Evolutionary conservation across 2,113 vertebrate species (phyloP).

Genomic region (Neolamprologus sp.): DNA sequence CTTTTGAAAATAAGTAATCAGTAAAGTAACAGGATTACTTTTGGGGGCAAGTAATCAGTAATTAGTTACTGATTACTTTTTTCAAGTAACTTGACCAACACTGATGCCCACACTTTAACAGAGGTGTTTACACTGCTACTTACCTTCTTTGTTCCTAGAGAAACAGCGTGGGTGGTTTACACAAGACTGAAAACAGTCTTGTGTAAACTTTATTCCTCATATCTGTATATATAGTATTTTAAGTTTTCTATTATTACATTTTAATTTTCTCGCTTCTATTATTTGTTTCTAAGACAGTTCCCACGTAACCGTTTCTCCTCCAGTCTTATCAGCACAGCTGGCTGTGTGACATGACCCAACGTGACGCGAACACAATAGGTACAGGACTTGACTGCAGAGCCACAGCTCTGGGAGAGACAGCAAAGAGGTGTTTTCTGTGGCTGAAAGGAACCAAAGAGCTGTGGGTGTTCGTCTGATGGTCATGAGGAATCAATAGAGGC

Average conservation of each 20-base stretch:
- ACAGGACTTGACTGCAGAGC: not conserved
- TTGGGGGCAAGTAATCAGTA: too few species aligned
- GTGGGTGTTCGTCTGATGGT: conserved; percentile 41
- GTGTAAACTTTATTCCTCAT: not conserved
- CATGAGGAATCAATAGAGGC: conserved; percentile 13
- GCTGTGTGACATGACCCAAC: not conserved
- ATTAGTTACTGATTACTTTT: too few species aligned
- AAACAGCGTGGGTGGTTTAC: not conserved
- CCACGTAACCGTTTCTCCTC: not conserved
- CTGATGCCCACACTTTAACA: not conserved
- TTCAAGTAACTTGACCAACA: too few species aligned
- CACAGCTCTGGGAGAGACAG: not conserved
- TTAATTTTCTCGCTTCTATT: not conserved
- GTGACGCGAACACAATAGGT: conserved; percentile 29
- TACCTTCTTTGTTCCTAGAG: not conserved
- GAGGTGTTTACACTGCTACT: not conserved
- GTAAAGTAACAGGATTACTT: too few species aligned
- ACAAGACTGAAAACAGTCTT: not conserved
- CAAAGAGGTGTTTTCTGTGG: conserved; percentile 29
- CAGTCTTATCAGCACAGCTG: not conserved
- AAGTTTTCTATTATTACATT: not conserved
- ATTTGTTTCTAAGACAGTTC: not conserved
- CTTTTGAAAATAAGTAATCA: too few species aligned
- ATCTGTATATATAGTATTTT: not conserved
- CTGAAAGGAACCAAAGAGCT: conserved; percentile 12